Evolutionary conservation across 2,797 vertebrate genomes (phyloP), one percentile per base, ranked within the genome.

Genomic region (Catharus ustulatus): DNA sequence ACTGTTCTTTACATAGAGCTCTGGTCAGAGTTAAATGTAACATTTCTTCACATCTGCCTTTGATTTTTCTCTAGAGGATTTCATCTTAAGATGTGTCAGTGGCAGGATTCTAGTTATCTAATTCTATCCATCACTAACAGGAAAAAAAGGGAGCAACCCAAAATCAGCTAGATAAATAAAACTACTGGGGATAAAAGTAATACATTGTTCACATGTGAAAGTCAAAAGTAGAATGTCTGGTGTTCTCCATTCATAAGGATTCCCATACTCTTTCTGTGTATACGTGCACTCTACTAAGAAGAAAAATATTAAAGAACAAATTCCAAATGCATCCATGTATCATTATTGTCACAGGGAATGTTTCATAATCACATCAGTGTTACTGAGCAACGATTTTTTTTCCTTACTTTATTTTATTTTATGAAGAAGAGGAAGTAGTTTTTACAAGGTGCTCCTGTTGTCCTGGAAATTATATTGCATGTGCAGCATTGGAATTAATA

Each of bases 21-120:
- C 84, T 97, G 87, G 57, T 64, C 91, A 87, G 91, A 97, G 95
- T 97, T 84, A 97, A 97, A 97, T 87, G 91, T 87, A 97, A 90
- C 85, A 84, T 95, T 97, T 97, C 83, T 96, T 96, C 91, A 80
- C 71, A 93, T 94, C 52, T 97, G 73, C 76, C 75, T 97, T 95
- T 95, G 94, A 97, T 97, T 97, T 94, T 96, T 97, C 95, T 93
- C 95, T 74, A 63, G 92, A 94, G 89, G 84, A 82, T 87, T 93
- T 93, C 19, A 94, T 71, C 49, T 91, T 93, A 94, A 93, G 64
- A 74, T 90, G 48, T 93, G 78, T 55, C 84, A 90, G 52, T 83
- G 96, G 51, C 69, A 93, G 57, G 88, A 79, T 84, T 69, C 79
- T 95, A 93, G 84, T 89, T 64, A 89, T 96, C 84, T 94, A 86